Evolutionary conservation across 1,140 invertebrate species (phyloP).

Genomic region (Diachasmimorpha longicaudata): DNA sequence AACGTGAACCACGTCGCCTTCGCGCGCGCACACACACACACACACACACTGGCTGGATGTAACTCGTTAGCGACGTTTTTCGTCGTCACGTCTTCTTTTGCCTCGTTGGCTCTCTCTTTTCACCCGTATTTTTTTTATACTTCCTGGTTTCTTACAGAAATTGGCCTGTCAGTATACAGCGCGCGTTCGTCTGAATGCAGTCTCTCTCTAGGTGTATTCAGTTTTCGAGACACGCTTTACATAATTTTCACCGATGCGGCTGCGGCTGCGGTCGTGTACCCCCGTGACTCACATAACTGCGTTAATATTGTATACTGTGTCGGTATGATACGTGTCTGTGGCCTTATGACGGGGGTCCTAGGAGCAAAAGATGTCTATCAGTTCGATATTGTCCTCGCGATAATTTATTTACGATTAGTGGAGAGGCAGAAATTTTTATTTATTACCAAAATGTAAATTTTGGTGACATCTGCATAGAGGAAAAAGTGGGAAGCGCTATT

Average conservation of each 20-base stretch:
- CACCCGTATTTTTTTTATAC: not conserved
- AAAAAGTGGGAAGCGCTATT: too few species aligned
- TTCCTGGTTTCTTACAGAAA: not conserved
- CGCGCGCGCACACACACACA: not conserved
- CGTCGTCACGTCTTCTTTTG: not conserved
- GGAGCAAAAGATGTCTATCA: not conserved
- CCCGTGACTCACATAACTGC: slow-evolving; percentile 19
- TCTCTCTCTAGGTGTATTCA: not conserved
- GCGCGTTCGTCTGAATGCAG: not conserved
- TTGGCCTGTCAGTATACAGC: not conserved
- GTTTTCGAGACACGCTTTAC: slow-evolving; percentile 31
- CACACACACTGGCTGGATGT: not conserved
- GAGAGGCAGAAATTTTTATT: too few species aligned
- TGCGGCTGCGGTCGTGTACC: slow-evolving; percentile 32
- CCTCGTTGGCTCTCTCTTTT: not conserved
- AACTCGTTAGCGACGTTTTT: not conserved
- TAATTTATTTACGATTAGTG: too few species aligned
- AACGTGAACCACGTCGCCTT: not conserved
- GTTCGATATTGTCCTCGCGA: too few species aligned
- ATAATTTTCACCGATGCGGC: slow-evolving; percentile 45
- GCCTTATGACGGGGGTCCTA: too few species aligned
- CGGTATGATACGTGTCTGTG: not conserved
- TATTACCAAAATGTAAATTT: too few species aligned
- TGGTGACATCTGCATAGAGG: too few species aligned
- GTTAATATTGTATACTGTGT: slow-evolving; percentile 27